Evolutionary conservation across 2,113 vertebrate species (phyloP), one percentile per base, ranked within the genome.

Genomic region (Heloderma charlesbogerti): DNA sequence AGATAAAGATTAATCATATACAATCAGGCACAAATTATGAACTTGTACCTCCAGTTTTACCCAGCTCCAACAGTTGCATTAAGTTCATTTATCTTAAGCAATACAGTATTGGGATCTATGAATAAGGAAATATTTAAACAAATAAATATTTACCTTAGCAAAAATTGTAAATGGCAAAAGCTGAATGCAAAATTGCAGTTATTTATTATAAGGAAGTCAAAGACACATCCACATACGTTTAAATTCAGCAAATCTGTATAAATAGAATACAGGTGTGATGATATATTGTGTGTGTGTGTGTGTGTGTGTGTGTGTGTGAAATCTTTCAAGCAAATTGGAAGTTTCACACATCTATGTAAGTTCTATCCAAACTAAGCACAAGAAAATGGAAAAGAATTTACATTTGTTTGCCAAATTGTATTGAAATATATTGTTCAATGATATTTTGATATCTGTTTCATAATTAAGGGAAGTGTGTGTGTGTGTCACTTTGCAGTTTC

Each of bases 351-450:
- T 72, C 74, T 18, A 84, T 45, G 0, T 29, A 91, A 20, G 31
- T 86, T 88, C 4, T 81, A 40, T n/a, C n/a, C 72, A 87, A 77
- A n/a, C 88, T 88, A 86, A 89, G 91, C 88, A 89, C 67, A 45
- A 81, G 60, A 0, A 1, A 77, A 81, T 63, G 0, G 84, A 93
- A 92, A 27, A 85, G 40, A 63, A 91, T 25, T 92, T 91, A 74
- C 16, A n/a, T 91, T 54, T n/a, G 10, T 40, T 72, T 71, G 8
- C 40, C 29, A 74, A 93, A 88, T 89, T 84, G 48, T 88, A 87
- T 77, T 90, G 10, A 83, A 83, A 88, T 86, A 79, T 57, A 25
- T 82, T 40, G 2, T 67, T 87, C 75, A 91, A 91, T 86, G n/a
- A 10, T 18, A 25, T 91, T 29, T 79, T 88, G 91, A 82, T 87